Evolutionary conservation across 2,113 vertebrate species (phyloP).

Genomic region (Ursus arctos): DNA sequence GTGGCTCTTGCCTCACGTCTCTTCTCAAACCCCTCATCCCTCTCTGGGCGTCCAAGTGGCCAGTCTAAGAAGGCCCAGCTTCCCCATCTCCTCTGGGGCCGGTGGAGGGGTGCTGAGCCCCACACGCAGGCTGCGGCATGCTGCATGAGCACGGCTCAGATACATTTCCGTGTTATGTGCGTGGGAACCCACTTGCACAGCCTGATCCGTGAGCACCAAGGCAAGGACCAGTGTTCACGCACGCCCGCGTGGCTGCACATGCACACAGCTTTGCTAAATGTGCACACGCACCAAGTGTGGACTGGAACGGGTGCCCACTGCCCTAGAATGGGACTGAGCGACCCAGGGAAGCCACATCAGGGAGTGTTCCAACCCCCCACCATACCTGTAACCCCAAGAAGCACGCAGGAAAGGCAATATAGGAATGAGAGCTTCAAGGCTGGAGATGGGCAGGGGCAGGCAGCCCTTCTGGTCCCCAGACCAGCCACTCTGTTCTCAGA

Average conservation of each 20-base stretch:
- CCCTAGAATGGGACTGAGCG: not conserved
- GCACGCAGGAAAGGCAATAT: not conserved
- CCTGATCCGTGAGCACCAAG: not conserved
- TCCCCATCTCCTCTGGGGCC: not conserved
- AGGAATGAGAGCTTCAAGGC: not conserved
- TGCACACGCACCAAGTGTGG: not conserved
- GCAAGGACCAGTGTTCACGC: not conserved
- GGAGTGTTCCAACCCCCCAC: not conserved
- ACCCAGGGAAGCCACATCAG: not conserved
- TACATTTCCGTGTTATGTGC: not conserved
- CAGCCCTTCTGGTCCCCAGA: not conserved
- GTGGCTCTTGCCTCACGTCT: not conserved
- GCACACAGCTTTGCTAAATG: not conserved
- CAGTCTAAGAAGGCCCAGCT: not conserved
- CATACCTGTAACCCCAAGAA: not conserved
- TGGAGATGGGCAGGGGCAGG: not conserved
- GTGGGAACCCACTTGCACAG: not conserved
- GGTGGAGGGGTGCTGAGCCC: not conserved
- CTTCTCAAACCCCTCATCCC: not conserved
- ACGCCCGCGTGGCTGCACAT: not conserved
- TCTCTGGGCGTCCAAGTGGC: not conserved
- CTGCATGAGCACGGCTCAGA: not conserved
- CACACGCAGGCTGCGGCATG: not conserved
- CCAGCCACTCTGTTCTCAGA: not conserved
- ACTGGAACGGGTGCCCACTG: not conserved